A percentile compares a stretch with the other conserved stretches of the same genome.
Conservation (phyloP, 2,888 invertebrate genomes). For the Drosophila anomelani region DNA sequence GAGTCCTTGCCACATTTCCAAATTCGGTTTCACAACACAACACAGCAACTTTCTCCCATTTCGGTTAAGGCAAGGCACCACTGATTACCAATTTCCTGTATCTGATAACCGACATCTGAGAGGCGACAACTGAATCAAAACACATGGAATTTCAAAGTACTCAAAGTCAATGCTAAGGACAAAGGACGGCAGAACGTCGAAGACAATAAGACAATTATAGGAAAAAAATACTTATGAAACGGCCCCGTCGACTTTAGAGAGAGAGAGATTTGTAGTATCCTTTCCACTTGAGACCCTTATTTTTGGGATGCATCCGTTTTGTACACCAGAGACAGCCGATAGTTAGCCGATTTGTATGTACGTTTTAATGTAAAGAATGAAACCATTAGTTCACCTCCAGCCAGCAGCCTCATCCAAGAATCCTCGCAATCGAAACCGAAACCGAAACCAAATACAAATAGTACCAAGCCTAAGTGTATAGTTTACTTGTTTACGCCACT, state of each 20-base stretch:
- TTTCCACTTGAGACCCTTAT: conserved; percentile 15
- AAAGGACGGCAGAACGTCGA: conserved; percentile 66
- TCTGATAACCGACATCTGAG: conserved; percentile 3
- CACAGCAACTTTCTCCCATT: conserved; percentile 28
- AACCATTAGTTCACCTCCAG: conserved; percentile 14
- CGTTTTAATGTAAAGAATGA: conserved; percentile 16
- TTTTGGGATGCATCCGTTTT: conserved; percentile 39
- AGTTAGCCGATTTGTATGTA: conserved; percentile 28
- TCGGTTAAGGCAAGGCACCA: conserved; percentile 29
- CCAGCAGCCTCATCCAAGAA: conserved; percentile 12
- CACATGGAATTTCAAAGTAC: conserved; percentile 45
- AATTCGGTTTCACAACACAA: conserved; percentile 56
- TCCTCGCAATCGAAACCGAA: conserved; percentile 53
- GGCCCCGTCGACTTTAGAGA: conserved; percentile 51
- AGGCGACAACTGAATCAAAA: conserved; percentile 39
- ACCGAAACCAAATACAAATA: conserved; percentile 38
- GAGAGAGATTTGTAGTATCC: conserved; percentile 53
- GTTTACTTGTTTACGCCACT: conserved; percentile 49
- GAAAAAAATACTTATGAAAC: conserved; percentile 50
- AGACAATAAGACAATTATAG: conserved; percentile 71
- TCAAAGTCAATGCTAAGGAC: conserved; percentile 35
- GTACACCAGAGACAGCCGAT: conserved; percentile 25
- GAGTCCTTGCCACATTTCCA: conserved; percentile 25
- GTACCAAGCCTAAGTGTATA: conserved; percentile 46
- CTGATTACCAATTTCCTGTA: not conserved